Evolutionary conservation across 2,797 vertebrate genomes (phyloP).

Genomic region (Scarus forsteni): DNA sequence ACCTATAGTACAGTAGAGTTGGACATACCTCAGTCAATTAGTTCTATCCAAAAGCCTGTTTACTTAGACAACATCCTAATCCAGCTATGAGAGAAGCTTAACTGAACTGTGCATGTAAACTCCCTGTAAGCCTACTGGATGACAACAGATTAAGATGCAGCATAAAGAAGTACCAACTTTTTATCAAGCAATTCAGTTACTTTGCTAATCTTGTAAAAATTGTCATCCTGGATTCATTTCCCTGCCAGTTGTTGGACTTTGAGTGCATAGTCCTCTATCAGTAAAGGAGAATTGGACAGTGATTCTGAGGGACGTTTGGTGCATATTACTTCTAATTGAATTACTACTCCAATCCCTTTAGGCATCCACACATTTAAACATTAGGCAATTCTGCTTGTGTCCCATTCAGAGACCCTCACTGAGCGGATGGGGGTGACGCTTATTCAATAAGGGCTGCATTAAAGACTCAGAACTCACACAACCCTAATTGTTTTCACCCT

Average conservation of each 20-base stretch:
- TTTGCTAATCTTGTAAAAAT: slow-evolving; percentile 33
- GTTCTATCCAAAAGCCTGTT: too few species aligned
- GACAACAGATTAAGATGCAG: too few species aligned
- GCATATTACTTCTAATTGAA: slow-evolving; percentile 76
- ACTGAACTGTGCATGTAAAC: too few species aligned
- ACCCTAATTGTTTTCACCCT: slow-evolving; percentile 79
- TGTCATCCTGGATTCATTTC: slow-evolving; percentile 17
- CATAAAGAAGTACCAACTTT: neutral
- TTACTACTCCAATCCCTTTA: slow-evolving; percentile 68
- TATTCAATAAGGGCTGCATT: slow-evolving; percentile 78
- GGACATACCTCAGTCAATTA: too few species aligned
- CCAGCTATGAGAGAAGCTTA: too few species aligned
- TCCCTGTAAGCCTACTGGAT: too few species aligned
- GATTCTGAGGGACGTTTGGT: slow-evolving; percentile 63
- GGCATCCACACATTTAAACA: slow-evolving; percentile 61
- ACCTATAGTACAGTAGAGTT: too few species aligned
- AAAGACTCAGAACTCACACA: slow-evolving; percentile 68
- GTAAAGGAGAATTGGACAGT: slow-evolving; percentile 59
- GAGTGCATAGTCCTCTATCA: slow-evolving; percentile 37
- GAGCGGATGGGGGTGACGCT: slow-evolving; percentile 55
- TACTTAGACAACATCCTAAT: too few species aligned
- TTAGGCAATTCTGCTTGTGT: slow-evolving; percentile 65
- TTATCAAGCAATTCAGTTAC: slow-evolving; percentile 12
- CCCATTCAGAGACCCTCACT: slow-evolving; percentile 59
- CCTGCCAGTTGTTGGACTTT: slow-evolving; percentile 30